Percentiles rank a stretch among this genome's conserved stretches.
phyloP scores from a whole-genome alignment of 2,797 vertebrate genomes.

The Tachyglossus aculeatus region DNA sequence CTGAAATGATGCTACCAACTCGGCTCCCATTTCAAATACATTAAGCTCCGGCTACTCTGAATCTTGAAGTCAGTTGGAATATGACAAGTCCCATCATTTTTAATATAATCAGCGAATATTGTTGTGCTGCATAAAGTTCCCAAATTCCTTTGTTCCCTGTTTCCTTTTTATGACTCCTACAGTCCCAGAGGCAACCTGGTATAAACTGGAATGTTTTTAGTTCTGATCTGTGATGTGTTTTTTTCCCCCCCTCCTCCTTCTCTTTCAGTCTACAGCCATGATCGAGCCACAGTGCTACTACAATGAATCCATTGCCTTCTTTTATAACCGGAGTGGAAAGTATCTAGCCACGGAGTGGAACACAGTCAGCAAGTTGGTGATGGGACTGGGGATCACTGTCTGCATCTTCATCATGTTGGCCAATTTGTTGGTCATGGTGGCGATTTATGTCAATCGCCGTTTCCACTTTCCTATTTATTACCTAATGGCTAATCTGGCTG shows the following conservation, averaged over 20 bases:
- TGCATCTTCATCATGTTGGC: slow-evolving; percentile 99
- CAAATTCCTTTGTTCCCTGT: slow-evolving; percentile 32
- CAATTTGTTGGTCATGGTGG: slow-evolving; percentile 98
- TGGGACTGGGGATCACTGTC: slow-evolving; percentile 97
- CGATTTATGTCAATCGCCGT: slow-evolving; percentile 97
- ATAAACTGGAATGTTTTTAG: slow-evolving; percentile 34
- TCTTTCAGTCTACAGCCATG: slow-evolving; percentile 77
- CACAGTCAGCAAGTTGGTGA: slow-evolving; percentile 94
- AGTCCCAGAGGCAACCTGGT: slow-evolving; percentile 6
- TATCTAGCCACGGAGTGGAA: slow-evolving; percentile 93
- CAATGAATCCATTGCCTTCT: slow-evolving; percentile 97
- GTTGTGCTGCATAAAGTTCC: slow-evolving; percentile 41
- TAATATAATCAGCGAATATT: slow-evolving; percentile 28
- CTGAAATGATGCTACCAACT: slow-evolving; percentile 33
- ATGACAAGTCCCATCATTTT: slow-evolving; percentile 45
- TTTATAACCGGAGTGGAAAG: slow-evolving; percentile 96
- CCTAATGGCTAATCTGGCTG: slow-evolving; percentile 98
- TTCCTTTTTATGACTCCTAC: not conserved
- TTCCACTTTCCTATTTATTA: slow-evolving; percentile 99
- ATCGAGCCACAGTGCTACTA: slow-evolving; percentile 91
- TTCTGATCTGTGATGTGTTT: slow-evolving; percentile 46
- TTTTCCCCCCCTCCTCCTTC: not conserved
- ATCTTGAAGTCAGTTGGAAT: slow-evolving; percentile 47
- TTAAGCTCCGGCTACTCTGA: slow-evolving; percentile 51
- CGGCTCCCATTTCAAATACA: slow-evolving; percentile 40